Evolutionary conservation across 2,797 vertebrate species (phyloP), one percentile per base, ranked within the genome.

Genomic region (Antrozous pallidus): DNA sequence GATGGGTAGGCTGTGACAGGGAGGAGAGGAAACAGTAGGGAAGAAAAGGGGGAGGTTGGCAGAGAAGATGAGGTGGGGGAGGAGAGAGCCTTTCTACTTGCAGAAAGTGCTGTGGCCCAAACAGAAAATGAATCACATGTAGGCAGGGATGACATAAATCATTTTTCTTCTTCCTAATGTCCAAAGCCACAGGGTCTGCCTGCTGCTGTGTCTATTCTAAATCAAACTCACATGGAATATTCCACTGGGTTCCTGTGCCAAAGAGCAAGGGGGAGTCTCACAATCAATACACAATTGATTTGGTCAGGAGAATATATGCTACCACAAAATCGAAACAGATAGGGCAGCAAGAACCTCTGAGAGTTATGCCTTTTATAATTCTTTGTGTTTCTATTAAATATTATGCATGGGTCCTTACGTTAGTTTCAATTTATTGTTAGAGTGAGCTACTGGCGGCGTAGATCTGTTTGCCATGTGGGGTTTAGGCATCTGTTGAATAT

Each of bases 401-500:
- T 33, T 87, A 49, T 93, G 75, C 84, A 70, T 93, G 18, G 26
- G 61, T 97, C 83, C 63, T 84, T 96, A 67, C 18, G 78, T 88
- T 92, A 65, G 69, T 77, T 94, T 73, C 89, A 47, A 96, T 97
- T 94, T 88, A 97, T 94, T 49, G 31, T 88, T 94, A 70, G 2
- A 85, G 92, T 38, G 89, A 97, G 95, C 97, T 94, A 94, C 93
- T 82, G 85, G 94, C 58, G 96, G 91, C 67, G 8, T 84, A 61
- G 94, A 96, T 97, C 84, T 97, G 95, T 90, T 97, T 96, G 92
- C 97, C 93, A 94, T 96, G 96, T 97, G 97, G 71, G 78, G 96
- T 97, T 91, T 74, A 97, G 83, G 96, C 97, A 98, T 98, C 98
- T 98, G 97, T 90, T 97, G 97, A 97, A 42, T 96, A 97, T 97